Conservation (phyloP, 2,797 vertebrate species). For the Neosalanx taihuensis region DNA sequence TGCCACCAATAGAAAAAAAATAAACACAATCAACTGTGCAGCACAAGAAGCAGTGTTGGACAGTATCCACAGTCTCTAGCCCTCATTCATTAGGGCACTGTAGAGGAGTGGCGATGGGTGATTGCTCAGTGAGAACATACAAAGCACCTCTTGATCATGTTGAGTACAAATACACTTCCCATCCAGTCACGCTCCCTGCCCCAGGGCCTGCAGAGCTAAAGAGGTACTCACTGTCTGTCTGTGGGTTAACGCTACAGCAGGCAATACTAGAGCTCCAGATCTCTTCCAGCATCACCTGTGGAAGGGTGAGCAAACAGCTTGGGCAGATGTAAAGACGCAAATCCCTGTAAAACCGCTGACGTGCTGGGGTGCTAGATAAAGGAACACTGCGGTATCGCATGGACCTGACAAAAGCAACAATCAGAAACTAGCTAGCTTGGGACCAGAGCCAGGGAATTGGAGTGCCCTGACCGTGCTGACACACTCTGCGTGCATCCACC, state of each 20-base stretch:
- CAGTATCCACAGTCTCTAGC: not conserved
- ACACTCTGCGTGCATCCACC: too few species aligned
- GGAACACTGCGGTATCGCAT: too few species aligned
- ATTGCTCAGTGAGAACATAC: not conserved
- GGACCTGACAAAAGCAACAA: too few species aligned
- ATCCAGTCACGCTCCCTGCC: not conserved
- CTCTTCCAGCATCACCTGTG: not conserved
- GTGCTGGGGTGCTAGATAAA: too few species aligned
- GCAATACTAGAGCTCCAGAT: not conserved
- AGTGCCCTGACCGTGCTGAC: too few species aligned
- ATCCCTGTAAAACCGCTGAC: too few species aligned
- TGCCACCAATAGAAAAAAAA: slow-evolving; percentile 41
- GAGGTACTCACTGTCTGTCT: not conserved
- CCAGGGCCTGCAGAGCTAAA: slow-evolving; percentile 13
- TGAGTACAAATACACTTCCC: not conserved
- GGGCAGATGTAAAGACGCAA: not conserved
- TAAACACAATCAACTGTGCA: slow-evolving; percentile 47
- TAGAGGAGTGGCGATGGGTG: not conserved
- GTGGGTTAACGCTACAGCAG: not conserved
- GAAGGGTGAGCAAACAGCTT: not conserved
- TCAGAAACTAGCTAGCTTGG: too few species aligned
- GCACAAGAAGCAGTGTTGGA: slow-evolving; percentile 36
- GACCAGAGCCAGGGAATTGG: too few species aligned
- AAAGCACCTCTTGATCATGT: not conserved
- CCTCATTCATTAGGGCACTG: not conserved